phyloP scores from a whole-genome alignment of 2,113 vertebrate species.

The Hippocampus barbouri region DNA sequence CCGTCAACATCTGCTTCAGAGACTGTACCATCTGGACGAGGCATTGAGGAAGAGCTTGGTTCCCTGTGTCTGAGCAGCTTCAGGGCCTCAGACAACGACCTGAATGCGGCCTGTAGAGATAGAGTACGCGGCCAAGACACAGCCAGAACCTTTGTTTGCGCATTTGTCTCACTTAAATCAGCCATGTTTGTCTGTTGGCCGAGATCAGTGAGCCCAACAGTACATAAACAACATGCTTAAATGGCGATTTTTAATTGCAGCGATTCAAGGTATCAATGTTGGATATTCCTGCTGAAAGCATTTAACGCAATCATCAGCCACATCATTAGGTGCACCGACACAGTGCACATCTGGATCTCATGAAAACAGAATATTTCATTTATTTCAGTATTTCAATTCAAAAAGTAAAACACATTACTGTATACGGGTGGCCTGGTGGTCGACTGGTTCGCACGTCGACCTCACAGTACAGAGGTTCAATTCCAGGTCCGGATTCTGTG shows the following conservation, averaged over 20 bases:
- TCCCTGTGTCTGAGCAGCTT: conserved; percentile 61
- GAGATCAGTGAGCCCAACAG: conserved; percentile 17
- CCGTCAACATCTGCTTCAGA: conserved; percentile 75
- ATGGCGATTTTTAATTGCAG: neutral
- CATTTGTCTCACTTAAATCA: conserved; percentile 39
- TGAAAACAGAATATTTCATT: too few relatives aligned
- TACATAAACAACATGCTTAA: conserved; percentile 1
- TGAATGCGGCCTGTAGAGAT: conserved; percentile 39
- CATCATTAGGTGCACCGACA: too few relatives aligned
- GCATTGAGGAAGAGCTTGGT: conserved; percentile 46
- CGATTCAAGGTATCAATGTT: neutral
- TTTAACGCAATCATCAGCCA: too few relatives aligned
- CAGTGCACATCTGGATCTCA: too few relatives aligned
- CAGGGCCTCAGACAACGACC: conserved; percentile 54
- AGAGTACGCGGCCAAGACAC: conserved; percentile 45
- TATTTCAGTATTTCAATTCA: neutral
- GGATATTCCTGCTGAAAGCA: neutral
- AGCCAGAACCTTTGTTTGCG: conserved; percentile 25
- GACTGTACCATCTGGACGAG: conserved; percentile 67
- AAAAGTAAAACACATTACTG: neutral
- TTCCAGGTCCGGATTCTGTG: too few relatives aligned
- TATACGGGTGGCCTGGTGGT: too few relatives aligned
- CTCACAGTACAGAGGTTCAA: too few relatives aligned
- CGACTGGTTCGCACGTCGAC: too few relatives aligned
- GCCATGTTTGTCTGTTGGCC: conserved; percentile 19